phyloP scores from a whole-genome alignment of 2,888 invertebrate species.

The Calameuta filiformis region DNA sequence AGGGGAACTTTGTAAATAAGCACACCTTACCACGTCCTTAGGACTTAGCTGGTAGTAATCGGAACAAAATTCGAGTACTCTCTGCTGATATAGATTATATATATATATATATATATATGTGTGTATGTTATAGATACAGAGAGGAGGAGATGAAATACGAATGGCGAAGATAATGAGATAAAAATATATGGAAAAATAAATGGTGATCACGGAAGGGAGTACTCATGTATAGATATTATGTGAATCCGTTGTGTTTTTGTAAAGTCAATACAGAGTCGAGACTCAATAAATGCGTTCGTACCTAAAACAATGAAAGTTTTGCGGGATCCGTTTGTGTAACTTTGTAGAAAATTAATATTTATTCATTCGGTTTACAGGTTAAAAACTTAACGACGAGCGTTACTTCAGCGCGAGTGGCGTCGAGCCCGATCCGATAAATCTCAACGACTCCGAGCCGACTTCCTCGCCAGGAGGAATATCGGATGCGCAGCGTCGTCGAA shows the following conservation, averaged over 20 bases:
- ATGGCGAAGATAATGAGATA: not conserved
- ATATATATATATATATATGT: too few species aligned
- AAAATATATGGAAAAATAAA: not conserved
- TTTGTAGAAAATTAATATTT: constrained; percentile 53
- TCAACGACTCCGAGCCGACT: constrained; percentile 11
- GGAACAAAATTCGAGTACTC: not conserved
- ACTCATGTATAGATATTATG: not conserved
- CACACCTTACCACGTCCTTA: not conserved
- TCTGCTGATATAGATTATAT: not conserved
- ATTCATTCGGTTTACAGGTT: constrained; percentile 58
- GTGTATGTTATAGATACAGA: not conserved
- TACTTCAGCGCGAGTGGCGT: not conserved
- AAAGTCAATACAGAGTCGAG: not conserved
- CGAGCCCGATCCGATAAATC: not conserved
- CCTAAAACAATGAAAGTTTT: not conserved
- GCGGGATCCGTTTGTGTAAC: not conserved
- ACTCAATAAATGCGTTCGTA: not conserved
- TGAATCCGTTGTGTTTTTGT: not conserved
- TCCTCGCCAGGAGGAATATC: constrained; percentile 37
- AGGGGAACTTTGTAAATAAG: not conserved
- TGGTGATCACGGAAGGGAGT: not conserved
- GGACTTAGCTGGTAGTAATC: not conserved
- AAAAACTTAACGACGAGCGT: constrained; percentile 50
- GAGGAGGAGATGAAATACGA: not conserved
- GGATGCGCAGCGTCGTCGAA: constrained; percentile 5